phyloP scores from a whole-genome alignment of 1,140 invertebrate genomes.

The Drosophila murphyi region DNA sequence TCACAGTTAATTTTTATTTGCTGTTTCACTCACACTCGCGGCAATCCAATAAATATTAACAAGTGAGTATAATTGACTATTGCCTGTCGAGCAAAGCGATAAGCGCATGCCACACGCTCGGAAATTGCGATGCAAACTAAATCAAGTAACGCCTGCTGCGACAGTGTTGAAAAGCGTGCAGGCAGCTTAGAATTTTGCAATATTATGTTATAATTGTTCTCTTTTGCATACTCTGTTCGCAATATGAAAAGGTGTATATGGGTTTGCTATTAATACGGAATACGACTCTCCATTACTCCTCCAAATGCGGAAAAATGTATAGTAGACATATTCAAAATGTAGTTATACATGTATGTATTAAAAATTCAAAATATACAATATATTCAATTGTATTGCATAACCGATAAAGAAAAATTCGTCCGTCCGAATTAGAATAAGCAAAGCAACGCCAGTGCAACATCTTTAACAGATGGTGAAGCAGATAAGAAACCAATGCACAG shows the following conservation, averaged over 20 bases:
- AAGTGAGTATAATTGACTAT: neutral
- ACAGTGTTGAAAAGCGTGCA: conserved; percentile 10
- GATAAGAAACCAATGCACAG: too few species aligned
- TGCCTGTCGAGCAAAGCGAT: neutral
- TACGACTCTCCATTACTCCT: too few species aligned
- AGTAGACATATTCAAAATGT: too few species aligned
- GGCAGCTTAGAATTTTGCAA: neutral
- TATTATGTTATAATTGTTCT: neutral
- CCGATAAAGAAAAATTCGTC: too few species aligned
- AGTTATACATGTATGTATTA: too few species aligned
- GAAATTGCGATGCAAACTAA: conserved; percentile 1
- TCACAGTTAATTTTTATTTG: neutral
- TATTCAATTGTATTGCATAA: too few species aligned
- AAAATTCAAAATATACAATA: too few species aligned
- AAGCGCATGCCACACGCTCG: neutral
- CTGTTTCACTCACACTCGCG: neutral
- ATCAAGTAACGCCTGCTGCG: conserved; percentile 1
- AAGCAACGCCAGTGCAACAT: too few species aligned
- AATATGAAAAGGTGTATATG: neutral
- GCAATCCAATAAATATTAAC: neutral
- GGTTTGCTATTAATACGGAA: neutral
- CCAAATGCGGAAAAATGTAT: too few species aligned
- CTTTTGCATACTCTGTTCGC: neutral
- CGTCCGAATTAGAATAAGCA: too few species aligned
- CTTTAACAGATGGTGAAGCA: too few species aligned